Conservation (phyloP, 2,113 vertebrate genomes). For the Xenopus laevis region DNA sequence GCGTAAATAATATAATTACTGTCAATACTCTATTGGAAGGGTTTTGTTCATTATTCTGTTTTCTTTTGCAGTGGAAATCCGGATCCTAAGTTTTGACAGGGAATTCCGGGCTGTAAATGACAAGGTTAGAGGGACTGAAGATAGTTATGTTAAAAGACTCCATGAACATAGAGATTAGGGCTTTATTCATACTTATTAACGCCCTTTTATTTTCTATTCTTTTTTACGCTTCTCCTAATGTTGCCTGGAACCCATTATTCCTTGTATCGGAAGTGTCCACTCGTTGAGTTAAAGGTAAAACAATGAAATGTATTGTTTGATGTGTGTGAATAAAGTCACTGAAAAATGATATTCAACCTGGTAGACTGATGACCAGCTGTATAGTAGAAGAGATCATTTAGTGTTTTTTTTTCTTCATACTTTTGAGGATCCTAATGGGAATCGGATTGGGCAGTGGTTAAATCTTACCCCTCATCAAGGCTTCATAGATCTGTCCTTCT, state of each 20-base stretch:
- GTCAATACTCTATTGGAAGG: background rate
- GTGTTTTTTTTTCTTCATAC: background rate
- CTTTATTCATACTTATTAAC: background rate
- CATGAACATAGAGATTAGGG: too few relatives aligned
- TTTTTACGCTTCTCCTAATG: background rate
- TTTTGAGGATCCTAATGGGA: slow-evolving; percentile 51
- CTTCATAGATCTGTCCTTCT: slow-evolving; percentile 53
- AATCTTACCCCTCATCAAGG: slow-evolving; percentile 43
- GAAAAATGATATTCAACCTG: too few relatives aligned
- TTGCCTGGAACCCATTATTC: background rate
- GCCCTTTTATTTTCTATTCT: background rate
- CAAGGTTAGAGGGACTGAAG: slow-evolving; percentile 39
- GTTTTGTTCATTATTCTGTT: slow-evolving; percentile 25
- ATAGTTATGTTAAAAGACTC: too few relatives aligned
- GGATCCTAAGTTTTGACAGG: slow-evolving; percentile 51
- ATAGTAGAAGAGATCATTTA: background rate
- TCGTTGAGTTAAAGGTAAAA: slow-evolving; percentile 56
- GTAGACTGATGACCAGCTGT: too few relatives aligned
- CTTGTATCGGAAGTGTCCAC: slow-evolving; percentile 46
- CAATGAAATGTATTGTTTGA: background rate
- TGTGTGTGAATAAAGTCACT: background rate
- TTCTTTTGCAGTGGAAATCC: slow-evolving; percentile 46
- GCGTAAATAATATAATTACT: too few relatives aligned
- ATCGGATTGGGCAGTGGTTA: slow-evolving; percentile 52
- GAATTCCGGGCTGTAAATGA: slow-evolving; percentile 51